Evolutionary conservation across 2,797 vertebrate species (phyloP), one percentile per base, ranked within the genome.

Genomic region (Melanogrammus aeglefinus): DNA sequence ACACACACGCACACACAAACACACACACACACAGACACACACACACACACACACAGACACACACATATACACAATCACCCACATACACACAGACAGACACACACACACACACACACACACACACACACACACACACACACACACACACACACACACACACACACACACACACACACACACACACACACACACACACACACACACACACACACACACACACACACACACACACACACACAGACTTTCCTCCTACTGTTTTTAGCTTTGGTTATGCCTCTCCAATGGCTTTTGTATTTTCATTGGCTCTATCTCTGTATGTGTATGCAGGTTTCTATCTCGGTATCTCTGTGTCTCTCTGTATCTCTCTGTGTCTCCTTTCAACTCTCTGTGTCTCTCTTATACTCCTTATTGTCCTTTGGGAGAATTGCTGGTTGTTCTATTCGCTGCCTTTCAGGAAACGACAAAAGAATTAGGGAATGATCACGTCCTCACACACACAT

Each of bases 401-500:
- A 84, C 44, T 82, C 79, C 78, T 83, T 90, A 87, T 91, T 91
- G 92, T 83, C 85, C 86, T 92, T 90, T 89, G 81, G 78, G 83
- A 86, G 84, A 81, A 88, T 84, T 79, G 83, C 76, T 85, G 70
- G 88, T 86, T 14, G 27, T 73, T 83, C 84, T 81, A 87, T 88
- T 88, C 84, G 83, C 77, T 21, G 72, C 76, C 77, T 85, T 85
- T 85, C 78, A 81, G 81, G 89, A 89, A 91, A 86, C 91, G 86
- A 86, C 76, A 87, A 83, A 82, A 80, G 85, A 84, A 86, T 88
- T 74, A 73, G 81, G 73, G 80, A 89, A 79, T 89, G 85, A 91
- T 92, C 90, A 90, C 93, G 92, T 94, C 91, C 92, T 93, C 82
- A 35, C 71, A 72, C 39, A 57, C 73, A 33, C 74, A 57, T 63